Percentiles rank a stretch among this genome's conserved stretches.
Evolutionary conservation across 2,113 vertebrate species (phyloP).

Genomic region (Melanerpes aurifrons): DNA sequence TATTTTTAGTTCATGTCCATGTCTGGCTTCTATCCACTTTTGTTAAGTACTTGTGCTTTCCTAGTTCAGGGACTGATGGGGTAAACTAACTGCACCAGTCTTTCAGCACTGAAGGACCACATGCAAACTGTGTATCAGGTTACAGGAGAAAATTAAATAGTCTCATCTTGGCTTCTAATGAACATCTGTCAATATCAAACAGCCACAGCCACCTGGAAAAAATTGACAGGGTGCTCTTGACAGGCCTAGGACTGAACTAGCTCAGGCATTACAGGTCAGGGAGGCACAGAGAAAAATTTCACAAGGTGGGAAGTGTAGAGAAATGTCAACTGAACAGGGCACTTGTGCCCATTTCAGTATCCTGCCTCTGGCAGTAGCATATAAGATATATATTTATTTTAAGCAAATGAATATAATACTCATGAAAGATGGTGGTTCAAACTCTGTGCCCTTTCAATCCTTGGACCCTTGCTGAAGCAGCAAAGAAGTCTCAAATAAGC

Average conservation of each 20-base stretch:
- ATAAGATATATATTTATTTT: background rate
- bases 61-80: background rate
- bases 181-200: background rate
- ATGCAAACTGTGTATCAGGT: background rate
- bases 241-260: background rate
- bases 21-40: background rate
- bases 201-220: background rate
- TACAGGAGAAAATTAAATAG: background rate
- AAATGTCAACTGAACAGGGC: background rate
- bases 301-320: background rate
- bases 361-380: slow-evolving; percentile 14
- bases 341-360: background rate
- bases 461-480: slow-evolving; percentile 7
- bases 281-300: background rate
- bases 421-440: background rate
- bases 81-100: slow-evolving; percentile 13
- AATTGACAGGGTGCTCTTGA: background rate
- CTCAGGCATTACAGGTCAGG: background rate
- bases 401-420: slow-evolving; percentile 24
- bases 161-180: background rate
- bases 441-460: background rate
- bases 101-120: background rate
- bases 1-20: background rate
- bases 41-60: background rate
- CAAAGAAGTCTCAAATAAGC: background rate